These are phyloP conservation scores for Apodemus agrarius DNA, from an alignment of 2,797 vertebrate species.

Conservation along the genomic window DNA sequence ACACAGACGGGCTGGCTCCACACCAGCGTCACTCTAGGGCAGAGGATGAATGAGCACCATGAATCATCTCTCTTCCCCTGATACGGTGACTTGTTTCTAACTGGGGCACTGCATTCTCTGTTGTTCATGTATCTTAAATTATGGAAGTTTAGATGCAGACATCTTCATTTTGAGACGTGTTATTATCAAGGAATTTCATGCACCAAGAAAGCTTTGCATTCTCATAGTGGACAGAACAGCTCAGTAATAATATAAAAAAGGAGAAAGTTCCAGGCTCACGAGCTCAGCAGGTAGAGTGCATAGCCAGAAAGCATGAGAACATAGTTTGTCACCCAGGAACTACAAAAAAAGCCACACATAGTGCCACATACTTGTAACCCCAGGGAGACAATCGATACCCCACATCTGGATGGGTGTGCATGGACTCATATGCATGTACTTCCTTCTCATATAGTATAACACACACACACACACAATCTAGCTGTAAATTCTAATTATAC, in stretches of 20 bases:
- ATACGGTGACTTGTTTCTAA: background rate
- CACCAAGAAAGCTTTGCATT: background rate
- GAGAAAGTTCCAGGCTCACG: background rate
- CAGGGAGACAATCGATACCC: background rate
- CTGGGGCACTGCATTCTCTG: background rate
- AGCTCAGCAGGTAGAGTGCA: background rate
- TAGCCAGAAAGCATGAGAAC: background rate
- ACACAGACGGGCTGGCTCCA: background rate
- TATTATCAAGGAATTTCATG: background rate
- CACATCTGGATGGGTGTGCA: background rate
- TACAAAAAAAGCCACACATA: background rate
- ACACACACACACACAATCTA: background rate
- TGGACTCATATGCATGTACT: background rate
- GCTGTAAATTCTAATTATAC: background rate
- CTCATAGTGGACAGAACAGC: background rate
- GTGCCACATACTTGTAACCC: background rate
- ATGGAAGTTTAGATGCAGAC: background rate
- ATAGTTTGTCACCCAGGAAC: background rate
- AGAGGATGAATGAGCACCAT: accelerated
- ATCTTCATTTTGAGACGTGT: background rate
- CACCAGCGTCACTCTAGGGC: background rate
- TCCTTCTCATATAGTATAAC: background rate
- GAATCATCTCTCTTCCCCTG: background rate
- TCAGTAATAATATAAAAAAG: background rate
- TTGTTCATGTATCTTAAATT: background rate